These are phyloP conservation scores for Varanus salvator DNA, from an alignment of 2,113 vertebrate species.

Conservation along the genomic window DNA sequence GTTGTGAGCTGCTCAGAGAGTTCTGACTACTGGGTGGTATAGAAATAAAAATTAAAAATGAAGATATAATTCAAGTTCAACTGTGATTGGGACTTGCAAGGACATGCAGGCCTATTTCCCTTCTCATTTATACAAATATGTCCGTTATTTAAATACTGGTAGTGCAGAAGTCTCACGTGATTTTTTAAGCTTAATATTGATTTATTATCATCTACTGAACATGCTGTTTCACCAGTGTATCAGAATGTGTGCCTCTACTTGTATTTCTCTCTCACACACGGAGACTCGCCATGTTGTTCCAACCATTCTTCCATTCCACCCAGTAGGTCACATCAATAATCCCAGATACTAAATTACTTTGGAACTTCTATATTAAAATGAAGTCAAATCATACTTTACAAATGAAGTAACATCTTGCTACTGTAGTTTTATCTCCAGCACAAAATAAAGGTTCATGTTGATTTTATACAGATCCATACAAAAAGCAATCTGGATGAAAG, in stretches of 20 bases:
- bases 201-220: not conserved
- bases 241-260: not conserved
- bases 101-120: not conserved
- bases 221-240: not conserved
- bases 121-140: not conserved
- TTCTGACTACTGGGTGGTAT: no score
- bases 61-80: not conserved
- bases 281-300: not conserved
- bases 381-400: slow-evolving; percentile 31
- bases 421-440: slow-evolving; percentile 19
- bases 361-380: not conserved
- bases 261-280: not conserved
- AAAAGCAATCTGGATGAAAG: slow-evolving; percentile 32
- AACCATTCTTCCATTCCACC: not conserved
- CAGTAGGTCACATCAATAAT: slow-evolving; percentile 21
- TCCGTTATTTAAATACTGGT: not conserved
- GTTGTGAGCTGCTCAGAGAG: no score
- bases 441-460: slow-evolving; percentile 19
- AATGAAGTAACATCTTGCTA: slow-evolving; percentile 30
- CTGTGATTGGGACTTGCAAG: not conserved
- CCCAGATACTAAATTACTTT: slow-evolving; percentile 14
- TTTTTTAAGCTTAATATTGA: not conserved
- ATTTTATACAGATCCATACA: slow-evolving; percentile 14
- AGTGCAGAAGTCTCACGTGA: not conserved
- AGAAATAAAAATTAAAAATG: no score